Base-by-base conservation (phyloP, 2,797 vertebrate species). In the Etheostoma perlongum region DNA sequence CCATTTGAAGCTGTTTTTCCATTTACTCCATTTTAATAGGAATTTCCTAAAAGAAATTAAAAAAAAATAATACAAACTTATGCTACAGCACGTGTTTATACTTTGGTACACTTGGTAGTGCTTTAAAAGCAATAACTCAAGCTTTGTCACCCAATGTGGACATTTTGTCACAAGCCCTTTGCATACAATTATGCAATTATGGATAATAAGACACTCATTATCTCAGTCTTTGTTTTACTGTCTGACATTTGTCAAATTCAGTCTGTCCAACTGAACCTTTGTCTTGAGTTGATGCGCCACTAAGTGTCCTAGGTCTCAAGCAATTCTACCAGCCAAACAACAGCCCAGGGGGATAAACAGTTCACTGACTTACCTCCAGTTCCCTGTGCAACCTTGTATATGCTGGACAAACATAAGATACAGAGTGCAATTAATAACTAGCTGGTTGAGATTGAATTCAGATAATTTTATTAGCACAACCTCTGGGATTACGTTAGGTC, bases 191-290 rank as follows among this genome's bases (percentile, higher is more conserved):
- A 78, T 54, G 18, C 8, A 63, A 53, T 67, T 52, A 67, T 12
- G 21, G 48, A 62, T 65, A 73, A 85, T 69, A 55, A 59, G 42
- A 73, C 40, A 54, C 44, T 66, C 58, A 44, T 78, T 55, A 48
- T 33, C 15, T 68, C 73, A 63, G 68, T 49, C 61, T 65, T 62
- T 69, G 46, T 63, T 74, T 67, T 61, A 55, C 47, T 62, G 69
- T 19, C 21, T 7, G 15, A 36, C 53, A 54, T 52, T 18, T 71
- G 75, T 81, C 86, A 83, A 63, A 66, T 81, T 84, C 73, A 83
- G 44, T 46, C 52, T 3, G 72, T 65, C 79, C 88, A 84, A 59
- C 3, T 36, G 6, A 69, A 60, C 33, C 59, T 66, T 70, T 78
- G 66, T 74, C 57, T 84, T 60, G 15, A 72, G 19, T 67, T 52